Percentiles rank a stretch among this genome's conserved stretches.
Evolutionary conservation across 2,113 vertebrate genomes (phyloP).

Genomic region (Procavia capensis): DNA sequence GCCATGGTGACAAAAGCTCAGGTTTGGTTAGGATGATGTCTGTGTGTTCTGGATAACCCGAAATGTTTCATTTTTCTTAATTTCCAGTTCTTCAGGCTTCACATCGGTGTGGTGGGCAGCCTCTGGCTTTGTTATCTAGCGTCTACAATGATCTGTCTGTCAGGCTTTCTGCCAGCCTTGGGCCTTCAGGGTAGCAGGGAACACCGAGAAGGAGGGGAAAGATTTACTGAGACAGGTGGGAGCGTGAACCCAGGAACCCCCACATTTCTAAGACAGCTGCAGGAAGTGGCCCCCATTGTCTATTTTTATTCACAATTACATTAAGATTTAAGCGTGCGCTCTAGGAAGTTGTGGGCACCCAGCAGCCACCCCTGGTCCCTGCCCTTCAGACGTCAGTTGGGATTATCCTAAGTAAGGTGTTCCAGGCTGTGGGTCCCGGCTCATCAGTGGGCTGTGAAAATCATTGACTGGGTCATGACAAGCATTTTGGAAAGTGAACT

Average conservation of each 20-base stretch:
- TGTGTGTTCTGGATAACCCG: neutral
- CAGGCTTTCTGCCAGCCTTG: constrained; percentile 2
- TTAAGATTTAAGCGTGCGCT: neutral
- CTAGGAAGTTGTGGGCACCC: neutral
- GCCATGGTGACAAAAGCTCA: neutral
- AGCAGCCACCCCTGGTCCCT: neutral
- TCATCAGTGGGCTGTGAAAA: neutral
- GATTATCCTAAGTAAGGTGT: neutral
- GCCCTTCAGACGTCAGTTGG: neutral
- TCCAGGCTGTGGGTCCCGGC: neutral
- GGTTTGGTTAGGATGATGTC: neutral
- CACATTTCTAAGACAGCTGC: neutral
- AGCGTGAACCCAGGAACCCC: neutral
- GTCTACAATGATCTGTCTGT: neutral
- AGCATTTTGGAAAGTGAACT: neutral
- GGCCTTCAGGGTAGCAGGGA: neutral
- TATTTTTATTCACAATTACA: neutral
- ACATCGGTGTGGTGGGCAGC: neutral
- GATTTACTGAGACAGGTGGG: neutral
- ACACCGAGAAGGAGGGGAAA: neutral
- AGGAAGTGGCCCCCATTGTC: neutral
- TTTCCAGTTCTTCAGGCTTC: neutral
- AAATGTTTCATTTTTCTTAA: neutral
- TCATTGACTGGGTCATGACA: neutral
- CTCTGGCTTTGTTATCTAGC: neutral